Evolutionary conservation across 2,113 vertebrate species (phyloP), one percentile per base, ranked within the genome.

Genomic region (Theristicus caerulescens): DNA sequence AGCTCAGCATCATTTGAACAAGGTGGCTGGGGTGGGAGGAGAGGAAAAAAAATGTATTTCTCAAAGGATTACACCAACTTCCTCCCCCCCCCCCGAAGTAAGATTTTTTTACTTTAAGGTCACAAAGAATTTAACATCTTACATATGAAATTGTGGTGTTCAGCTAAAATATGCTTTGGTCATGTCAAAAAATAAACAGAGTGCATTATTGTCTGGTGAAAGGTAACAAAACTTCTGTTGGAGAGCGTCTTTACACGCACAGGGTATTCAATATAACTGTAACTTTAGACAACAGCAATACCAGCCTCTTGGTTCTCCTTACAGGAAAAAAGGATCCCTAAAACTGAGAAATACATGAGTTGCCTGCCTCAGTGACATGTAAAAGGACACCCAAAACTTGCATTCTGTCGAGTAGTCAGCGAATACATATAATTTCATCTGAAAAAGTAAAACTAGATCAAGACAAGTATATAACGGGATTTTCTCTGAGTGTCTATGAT

Each of bases 61-160:
- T 73, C 7, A 31, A 34, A 57, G 20, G 21, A 70, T 86, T 80
- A 83, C 9, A 90, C 7, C 21, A 65, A 49, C 40, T 65, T 71
- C 34, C 49, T 9, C 7, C 7, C 10, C 6, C 25, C 8, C 7
- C 9, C 0, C 25, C 10, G 4, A 61, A 7, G 2, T 7, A 61
- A 25, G 27, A 27, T 54, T n/a, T 65, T n/a, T 66, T 66, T 36
- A 85, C 52, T 66, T 65, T 54, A 90, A 61, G 18, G 24, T 34
- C 34, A 87, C 24, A 58, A 70, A 78, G 25, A 66, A 93, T 11
- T 13, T 54, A 65, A 69, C 18, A 62, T 42, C 46, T 57, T 7
- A 76, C 14, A 20, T 13, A 61, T 7, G 6, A 80, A 86, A 49
- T 14, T 27, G 14, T 5, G 10, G 18, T 26, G 13, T 77, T 40